Evolutionary conservation across 2,888 invertebrate species (phyloP), one percentile per base, ranked within the genome.

Genomic region (Troilus luridus): DNA sequence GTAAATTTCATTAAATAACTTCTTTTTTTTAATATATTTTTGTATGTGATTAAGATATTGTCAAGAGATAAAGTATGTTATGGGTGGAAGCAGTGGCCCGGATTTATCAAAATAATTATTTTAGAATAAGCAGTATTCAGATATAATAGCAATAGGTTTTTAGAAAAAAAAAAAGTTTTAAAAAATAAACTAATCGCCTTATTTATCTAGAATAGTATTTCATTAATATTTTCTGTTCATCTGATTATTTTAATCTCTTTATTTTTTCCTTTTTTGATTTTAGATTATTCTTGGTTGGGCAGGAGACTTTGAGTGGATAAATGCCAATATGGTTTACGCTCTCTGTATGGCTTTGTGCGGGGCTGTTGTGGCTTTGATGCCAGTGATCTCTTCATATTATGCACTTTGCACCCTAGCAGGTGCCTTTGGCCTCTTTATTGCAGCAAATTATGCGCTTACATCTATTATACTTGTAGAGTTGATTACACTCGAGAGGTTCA

Each of bases 381-480:
- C 97, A 0, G 93, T 97, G 72, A 94, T 96, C 59, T 93, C 95
- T 94, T 94, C 93, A 92, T 97, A 97, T 94, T 94, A 94, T 90
- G 94, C 95, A 10, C 94, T 97, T 85, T 96, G 96, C 91, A 94
- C 95, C 0, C 95, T 96, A 0, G 95, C 97, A 56, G 97, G 97
- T n/a, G 95, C 96, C 59, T 98, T 98, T 95, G 98, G 98, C 1
- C 96, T 98, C 92, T 97, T 97, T 94, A 98, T 98, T 93, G 98
- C 98, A 58, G 98, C 98, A 91, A 98, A 98, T 95, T 98, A 98
- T 95, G 97, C 98, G 6, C 95, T 98, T 77, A 98, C 98, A 54
- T 97, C 97, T 93, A 98, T 98, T 93, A 98, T 98, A 92, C 95
- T 98, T 91, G 98, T 98, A 91, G 97, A 98, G 94, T 95, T 98